Evolutionary conservation across 1,140 invertebrate species (phyloP).

Genomic region (Dufourea novaeangliae): DNA sequence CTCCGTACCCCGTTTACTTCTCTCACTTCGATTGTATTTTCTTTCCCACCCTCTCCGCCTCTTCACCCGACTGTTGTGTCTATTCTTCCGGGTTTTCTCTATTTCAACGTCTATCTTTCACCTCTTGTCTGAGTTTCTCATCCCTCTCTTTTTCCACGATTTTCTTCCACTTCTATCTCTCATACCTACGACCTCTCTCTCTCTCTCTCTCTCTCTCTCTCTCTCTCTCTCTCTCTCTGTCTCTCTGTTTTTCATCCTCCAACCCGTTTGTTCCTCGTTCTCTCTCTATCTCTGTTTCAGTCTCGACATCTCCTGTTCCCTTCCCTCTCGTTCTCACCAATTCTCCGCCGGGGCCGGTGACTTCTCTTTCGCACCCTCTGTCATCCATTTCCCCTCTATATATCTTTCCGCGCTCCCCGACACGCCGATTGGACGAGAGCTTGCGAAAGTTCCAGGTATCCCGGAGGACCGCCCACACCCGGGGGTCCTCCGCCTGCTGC

Average conservation of each 20-base stretch:
- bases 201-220: not conserved
- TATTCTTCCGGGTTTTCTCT: conserved; percentile 3
- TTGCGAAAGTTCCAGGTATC: conserved; percentile 78
- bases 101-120: not conserved
- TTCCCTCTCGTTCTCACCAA: conserved; percentile 32
- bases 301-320: too few relatives aligned
- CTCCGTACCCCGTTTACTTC: conserved; percentile 2
- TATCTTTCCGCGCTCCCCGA: conserved; percentile 49
- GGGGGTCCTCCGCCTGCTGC: conserved; percentile 67
- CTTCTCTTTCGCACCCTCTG: conserved; percentile 45
- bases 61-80: too few relatives aligned
- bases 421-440: conserved; percentile 75
- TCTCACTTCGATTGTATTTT: not conserved
- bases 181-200: not conserved
- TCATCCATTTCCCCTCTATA: conserved; percentile 41
- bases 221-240: not conserved
- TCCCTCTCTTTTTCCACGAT: not conserved
- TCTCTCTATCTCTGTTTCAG: not conserved
- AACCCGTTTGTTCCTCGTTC: not conserved
- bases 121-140: not conserved
- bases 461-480: conserved; percentile 73
- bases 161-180: not conserved
- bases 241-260: not conserved
- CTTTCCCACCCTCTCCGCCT: not conserved
- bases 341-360: conserved; percentile 5